Percentiles rank a stretch among this genome's conserved stretches.
Conservation (phyloP, 23 tunicate genomes). For the Ascidia mentula region DNA sequence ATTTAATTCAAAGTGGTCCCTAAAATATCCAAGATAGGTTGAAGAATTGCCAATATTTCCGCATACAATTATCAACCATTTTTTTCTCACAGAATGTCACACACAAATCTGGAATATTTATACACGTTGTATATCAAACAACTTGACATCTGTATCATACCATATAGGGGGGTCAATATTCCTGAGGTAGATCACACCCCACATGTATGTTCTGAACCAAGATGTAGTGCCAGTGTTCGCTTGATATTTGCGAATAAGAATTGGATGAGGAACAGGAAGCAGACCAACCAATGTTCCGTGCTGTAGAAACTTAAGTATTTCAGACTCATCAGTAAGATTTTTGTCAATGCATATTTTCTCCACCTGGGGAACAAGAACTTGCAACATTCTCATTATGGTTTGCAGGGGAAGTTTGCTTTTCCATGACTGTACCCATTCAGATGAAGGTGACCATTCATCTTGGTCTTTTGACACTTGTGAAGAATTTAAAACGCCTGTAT, state of each 20-base stretch:
- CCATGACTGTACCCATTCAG: slow-evolving; percentile 89
- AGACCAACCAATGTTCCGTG: slow-evolving; percentile 96
- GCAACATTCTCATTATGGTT: slow-evolving; percentile 98
- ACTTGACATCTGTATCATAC: slow-evolving; percentile 98
- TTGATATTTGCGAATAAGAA: slow-evolving; percentile 90
- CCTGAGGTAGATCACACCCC: slow-evolving; percentile 97
- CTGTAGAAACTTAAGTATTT: slow-evolving; percentile 92
- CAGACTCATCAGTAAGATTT: slow-evolving; percentile 92
- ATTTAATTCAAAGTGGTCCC: too few relatives aligned
- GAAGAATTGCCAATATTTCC: too few relatives aligned
- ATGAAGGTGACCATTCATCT: slow-evolving; percentile 46
- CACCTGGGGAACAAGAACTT: slow-evolving; percentile 97
- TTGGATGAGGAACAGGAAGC: slow-evolving; percentile 98
- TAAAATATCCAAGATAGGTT: too few relatives aligned
- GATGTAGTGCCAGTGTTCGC: slow-evolving; percentile 92
- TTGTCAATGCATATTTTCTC: slow-evolving; percentile 99
- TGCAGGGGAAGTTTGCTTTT: slow-evolving; percentile 89
- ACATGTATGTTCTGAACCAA: slow-evolving; percentile 98
- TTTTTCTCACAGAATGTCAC: too few relatives aligned
- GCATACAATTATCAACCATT: too few relatives aligned
- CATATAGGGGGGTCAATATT: slow-evolving; percentile 99
- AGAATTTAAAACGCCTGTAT: background rate
- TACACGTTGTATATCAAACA: slow-evolving; percentile 95
- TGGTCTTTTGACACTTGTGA: background rate
- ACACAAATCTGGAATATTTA: too few relatives aligned